Conservation (phyloP, 2,888 invertebrate genomes). For the Drosophila nr. perissopoda region DNA sequence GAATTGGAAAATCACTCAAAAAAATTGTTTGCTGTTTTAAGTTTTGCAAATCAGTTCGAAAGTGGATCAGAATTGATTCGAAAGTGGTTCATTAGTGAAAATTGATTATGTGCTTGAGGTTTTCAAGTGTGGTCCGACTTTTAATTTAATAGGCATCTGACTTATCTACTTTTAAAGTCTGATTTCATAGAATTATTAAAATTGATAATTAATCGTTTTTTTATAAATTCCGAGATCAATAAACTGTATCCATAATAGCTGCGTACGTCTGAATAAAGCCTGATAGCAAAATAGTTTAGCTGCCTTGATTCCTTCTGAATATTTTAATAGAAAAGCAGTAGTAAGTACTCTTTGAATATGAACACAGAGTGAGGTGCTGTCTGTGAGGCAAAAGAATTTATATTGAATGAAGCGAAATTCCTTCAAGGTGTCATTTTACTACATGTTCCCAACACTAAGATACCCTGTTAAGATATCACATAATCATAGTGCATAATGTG, state of each 20-base stretch:
- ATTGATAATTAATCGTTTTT: not conserved
- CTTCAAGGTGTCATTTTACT: not conserved
- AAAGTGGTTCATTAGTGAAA: not conserved
- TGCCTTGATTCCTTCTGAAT: not conserved
- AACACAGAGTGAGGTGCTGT: not conserved
- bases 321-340: not conserved
- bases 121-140: not conserved
- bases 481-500: not conserved
- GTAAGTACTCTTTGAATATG: not conserved
- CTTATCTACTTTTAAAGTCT: not conserved
- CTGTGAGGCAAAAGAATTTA: not conserved
- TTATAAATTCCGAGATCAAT: not conserved
- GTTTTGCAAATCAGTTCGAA: too few species aligned
- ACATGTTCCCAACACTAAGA: not conserved
- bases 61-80: not conserved
- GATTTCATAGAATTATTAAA: too few species aligned
- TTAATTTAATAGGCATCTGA: not conserved
- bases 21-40: not conserved
- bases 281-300: not conserved
- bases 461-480: not conserved
- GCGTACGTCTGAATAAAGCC: not conserved
- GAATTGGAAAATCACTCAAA: not conserved
- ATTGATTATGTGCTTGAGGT: not conserved
- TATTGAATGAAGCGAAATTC: not conserved
- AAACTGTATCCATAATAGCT: too few species aligned